Conservation (phyloP, 2,113 vertebrate species). For the Callipepla californica region DNA sequence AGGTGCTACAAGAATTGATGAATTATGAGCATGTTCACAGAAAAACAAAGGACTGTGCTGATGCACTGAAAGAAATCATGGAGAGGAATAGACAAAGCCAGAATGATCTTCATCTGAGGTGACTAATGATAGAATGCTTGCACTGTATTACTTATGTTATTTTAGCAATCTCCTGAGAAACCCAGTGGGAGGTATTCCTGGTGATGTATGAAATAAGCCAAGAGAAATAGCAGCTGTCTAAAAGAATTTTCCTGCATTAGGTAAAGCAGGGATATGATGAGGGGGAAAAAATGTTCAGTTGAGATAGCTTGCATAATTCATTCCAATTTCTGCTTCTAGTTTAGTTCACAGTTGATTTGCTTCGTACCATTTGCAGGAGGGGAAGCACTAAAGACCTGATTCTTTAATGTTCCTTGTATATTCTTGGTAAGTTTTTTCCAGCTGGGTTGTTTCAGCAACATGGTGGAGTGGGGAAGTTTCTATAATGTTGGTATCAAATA, state of each 20-base stretch:
- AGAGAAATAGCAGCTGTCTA: conserved; percentile 34
- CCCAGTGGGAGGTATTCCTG: conserved; percentile 23
- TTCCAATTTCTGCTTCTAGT: conserved; percentile 37
- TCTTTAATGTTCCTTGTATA: not conserved
- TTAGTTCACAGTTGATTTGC: conserved; percentile 40
- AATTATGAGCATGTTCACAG: not conserved
- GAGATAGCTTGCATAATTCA: not conserved
- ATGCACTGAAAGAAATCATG: not conserved
- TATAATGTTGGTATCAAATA: not conserved
- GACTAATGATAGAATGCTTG: conserved; percentile 33
- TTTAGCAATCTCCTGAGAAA: conserved; percentile 40
- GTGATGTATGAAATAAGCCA: conserved; percentile 22
- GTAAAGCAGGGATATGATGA: not conserved
- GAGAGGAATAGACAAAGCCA: not conserved
- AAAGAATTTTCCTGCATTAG: not conserved
- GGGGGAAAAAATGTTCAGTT: not conserved
- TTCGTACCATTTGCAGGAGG: not conserved
- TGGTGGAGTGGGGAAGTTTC: not conserved
- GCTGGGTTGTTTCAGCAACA: not conserved
- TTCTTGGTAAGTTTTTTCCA: not conserved
- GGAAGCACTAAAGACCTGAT: not conserved
- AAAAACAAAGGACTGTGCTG: not conserved
- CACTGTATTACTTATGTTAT: conserved; percentile 14
- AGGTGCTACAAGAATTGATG: not conserved
- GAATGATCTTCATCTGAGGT: not conserved